Base-by-base conservation (phyloP, 2,888 invertebrate genomes). In the Cinara cedri region DNA sequence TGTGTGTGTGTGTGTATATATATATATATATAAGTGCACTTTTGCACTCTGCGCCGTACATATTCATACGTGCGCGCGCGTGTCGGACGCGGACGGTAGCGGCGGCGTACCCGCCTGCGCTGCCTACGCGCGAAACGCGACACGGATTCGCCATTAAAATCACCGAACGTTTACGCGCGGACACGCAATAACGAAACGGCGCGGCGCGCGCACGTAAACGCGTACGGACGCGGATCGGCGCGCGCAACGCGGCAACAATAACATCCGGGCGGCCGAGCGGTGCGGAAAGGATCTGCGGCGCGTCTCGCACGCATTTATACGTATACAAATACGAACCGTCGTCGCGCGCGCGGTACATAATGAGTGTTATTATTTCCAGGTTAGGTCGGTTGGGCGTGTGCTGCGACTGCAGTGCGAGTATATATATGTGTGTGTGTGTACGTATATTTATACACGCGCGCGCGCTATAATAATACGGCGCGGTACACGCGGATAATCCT, bases 121-220 rank as follows among this genome's bases (percentile, higher is more conserved):
- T n/a, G 60, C 26, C 8, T 14, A 49, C 57, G 57, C 44, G 57
- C 57, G 44, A 66, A 72, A 57, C 57, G 66, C 55, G 66, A 76
- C 76, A 76, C 66, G 66, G 66, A 68, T 68, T 66, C 46, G 66
- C 66, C 76, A 76, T 76, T 76, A 76, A 55, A 76, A 76, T 76
- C 57, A 44, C 57, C 42, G 42, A n/a, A 26, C n/a, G 55, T n/a
- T 76, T 46, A 76, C 76, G 26, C 26, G 9, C 46, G 44, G 55
- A 8, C 26, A 76, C 76, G 66, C 76, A 66, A 75, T 55, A 44
- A 44, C 66, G 19, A 66, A 57, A 66, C 57, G 10, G 72, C 6
- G 10, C 6, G 10, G 10, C n/a, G 10, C 9, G n/a, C 21, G n/a
- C 34, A 34, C 34, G n/a, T n/a, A n/a, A n/a, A n/a, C n/a, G n/a